These are phyloP conservation scores for Lerema accius DNA, from an alignment of 1,140 invertebrate genomes.

Conservation along the genomic window DNA sequence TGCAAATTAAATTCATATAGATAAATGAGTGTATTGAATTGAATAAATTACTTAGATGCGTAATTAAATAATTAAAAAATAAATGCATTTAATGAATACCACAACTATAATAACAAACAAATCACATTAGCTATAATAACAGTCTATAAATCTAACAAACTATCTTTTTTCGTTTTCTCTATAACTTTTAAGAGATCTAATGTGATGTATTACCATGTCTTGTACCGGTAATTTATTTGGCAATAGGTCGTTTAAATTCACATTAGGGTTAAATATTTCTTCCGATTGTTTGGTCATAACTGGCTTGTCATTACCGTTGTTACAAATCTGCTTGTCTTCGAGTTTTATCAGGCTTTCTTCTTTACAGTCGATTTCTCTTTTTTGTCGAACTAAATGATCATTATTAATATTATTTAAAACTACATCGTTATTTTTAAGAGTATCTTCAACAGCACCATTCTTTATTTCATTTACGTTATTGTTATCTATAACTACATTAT, in stretches of 20 bases:
- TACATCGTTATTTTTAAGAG: constrained; percentile 18
- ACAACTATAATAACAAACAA: neutral
- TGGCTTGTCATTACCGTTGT: constrained; percentile 47
- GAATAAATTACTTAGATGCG: too few species aligned
- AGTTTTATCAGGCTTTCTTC: constrained; percentile 52
- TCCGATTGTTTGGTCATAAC: constrained; percentile 20
- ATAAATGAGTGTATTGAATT: too few species aligned
- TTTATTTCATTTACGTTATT: constrained; percentile 33
- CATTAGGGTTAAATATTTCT: constrained; percentile 46
- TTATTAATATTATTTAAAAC: constrained; percentile 12
- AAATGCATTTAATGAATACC: constrained; percentile 38
- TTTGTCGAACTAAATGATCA: constrained; percentile 50
- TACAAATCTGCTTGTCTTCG: constrained; percentile 66
- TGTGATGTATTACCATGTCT: constrained; percentile 50
- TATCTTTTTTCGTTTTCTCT: constrained; percentile 42
- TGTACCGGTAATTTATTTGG: constrained; percentile 50
- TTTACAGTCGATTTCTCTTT: constrained; percentile 72
- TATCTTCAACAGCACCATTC: constrained; percentile 35
- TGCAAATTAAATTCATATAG: too few species aligned
- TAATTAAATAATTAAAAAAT: too few species aligned
- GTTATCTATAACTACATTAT: constrained; percentile 19
- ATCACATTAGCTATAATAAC: constrained; percentile 6
- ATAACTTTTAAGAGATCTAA: constrained; percentile 68
- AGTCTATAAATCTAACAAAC: neutral
- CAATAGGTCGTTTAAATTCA: constrained; percentile 56